Percentiles rank a stretch among this genome's conserved stretches.
Evolutionary conservation across 2,888 invertebrate species (phyloP).

Genomic region (Cephus spinipes): DNA sequence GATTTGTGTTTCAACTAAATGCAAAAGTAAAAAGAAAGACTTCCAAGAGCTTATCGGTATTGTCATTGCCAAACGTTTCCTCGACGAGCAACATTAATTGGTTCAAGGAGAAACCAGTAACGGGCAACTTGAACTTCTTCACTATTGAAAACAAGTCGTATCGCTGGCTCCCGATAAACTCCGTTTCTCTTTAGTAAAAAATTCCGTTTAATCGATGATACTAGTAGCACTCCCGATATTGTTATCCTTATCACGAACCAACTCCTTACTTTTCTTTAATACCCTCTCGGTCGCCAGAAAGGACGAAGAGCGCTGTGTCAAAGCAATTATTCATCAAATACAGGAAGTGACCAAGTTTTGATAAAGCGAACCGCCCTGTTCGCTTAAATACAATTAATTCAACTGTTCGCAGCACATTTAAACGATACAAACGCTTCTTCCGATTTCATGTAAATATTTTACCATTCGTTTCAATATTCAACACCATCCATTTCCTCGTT

Average conservation of each 20-base stretch:
- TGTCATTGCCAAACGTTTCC: neutral
- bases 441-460: neutral
- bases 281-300: neutral
- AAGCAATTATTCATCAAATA: neutral
- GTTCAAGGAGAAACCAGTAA: neutral
- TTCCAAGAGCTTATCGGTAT: neutral
- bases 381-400: neutral
- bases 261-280: neutral
- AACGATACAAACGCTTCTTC: neutral
- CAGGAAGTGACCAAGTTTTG: neutral
- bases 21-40: neutral
- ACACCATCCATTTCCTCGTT: neutral
- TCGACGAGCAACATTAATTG: neutral
- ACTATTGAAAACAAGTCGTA: neutral
- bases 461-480: neutral
- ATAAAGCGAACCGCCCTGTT: neutral
- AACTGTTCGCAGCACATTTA: neutral
- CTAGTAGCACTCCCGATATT: neutral
- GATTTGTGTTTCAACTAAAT: neutral
- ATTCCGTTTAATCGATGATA: neutral
- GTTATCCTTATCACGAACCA: neutral
- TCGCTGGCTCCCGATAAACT: neutral
- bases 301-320: neutral
- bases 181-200: neutral
- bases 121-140: neutral